Evolutionary conservation across 2,113 vertebrate genomes (phyloP), one percentile per base, ranked within the genome.

Genomic region (Pavo muticus): DNA sequence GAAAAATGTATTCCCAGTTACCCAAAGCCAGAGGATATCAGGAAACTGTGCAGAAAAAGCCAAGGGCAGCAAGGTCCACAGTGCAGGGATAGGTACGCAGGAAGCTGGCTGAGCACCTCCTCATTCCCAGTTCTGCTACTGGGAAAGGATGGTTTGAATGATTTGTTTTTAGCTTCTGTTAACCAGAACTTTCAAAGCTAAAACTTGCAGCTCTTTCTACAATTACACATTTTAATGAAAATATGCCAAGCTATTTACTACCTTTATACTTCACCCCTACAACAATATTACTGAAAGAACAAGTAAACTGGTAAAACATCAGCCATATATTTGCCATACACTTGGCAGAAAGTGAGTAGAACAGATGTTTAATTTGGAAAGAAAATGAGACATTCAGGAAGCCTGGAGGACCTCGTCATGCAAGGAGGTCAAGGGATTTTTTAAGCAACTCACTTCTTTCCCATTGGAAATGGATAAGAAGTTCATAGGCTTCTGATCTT

Each of bases 401-500:
- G 87, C 45, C 23, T 24, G 52, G 9, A 78, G 50, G 91, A 91
- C 42, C 21, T 68, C 1, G 2, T 67, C 56, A 64, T 32, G 75
- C 50, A 61, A 83, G 21, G 19, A 94, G 47, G 95, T 73, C 81
- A 89, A 79, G 85, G 42, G 45, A 67, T 20, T 78, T 87, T 80
- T 93, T 81, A 69, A 87, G 75, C 50, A 89, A 70, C 50, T 88
- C 32, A 25, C 16, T 90, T 83, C 50, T 87, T 85, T 89, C 68
- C 25, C 68, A 82, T 15, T 83, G 64, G 78, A 95, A 93, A 93
- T 79, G 70, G 63, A 7, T 84, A 78, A 89, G 71, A 94, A 88
- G 50, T 85, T 93, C 84, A 90, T 11, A 87, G 65, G 75, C 64
- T 76, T 95, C 93, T 83, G 82, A 97, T 93, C 84, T 90, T 90